Percentiles rank a stretch among this genome's conserved stretches.
Conservation (phyloP, 2,113 vertebrate species). For the Alexandromys fortis region DNA sequence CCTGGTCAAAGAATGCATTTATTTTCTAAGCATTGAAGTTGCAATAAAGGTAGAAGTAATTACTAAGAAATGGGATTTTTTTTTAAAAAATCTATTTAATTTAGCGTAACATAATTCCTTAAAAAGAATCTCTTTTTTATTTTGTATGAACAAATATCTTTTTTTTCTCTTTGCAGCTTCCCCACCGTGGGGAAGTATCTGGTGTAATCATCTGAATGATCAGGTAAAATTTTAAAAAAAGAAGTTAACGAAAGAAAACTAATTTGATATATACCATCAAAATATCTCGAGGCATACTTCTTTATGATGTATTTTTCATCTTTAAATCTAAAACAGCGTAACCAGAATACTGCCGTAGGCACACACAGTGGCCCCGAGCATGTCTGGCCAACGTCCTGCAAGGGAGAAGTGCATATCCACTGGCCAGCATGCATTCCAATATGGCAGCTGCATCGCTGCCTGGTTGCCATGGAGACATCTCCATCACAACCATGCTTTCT, state of each 20-base stretch:
- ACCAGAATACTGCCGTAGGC: neutral
- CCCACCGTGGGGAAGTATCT: neutral
- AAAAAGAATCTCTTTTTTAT: neutral
- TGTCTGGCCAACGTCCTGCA: conserved; percentile 47
- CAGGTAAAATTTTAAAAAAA: conserved; percentile 27
- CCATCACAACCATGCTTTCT: conserved; percentile 64
- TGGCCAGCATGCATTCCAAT: conserved; percentile 67
- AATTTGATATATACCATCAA: neutral
- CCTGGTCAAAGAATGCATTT: neutral
- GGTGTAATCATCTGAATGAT: neutral
- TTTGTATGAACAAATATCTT: neutral
- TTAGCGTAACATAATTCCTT: conserved; percentile 35
- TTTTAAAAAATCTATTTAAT: neutral
- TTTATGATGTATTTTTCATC: conserved; percentile 53
- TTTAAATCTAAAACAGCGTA: conserved; percentile 12
- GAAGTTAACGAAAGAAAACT: neutral
- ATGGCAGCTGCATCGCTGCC: conserved; percentile 71
- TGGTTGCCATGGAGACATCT: conserved; percentile 81
- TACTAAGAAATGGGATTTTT: conserved; percentile 17
- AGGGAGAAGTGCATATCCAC: conserved; percentile 52
- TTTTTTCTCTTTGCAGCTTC: neutral
- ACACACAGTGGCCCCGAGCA: conserved; percentile 39
- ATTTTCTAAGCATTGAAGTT: conserved; percentile 35
- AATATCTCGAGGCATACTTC: conserved; percentile 53
- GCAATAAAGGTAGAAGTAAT: conserved; percentile 1